phyloP scores from a whole-genome alignment of 2,113 vertebrate genomes.

The Geococcyx californianus region DNA sequence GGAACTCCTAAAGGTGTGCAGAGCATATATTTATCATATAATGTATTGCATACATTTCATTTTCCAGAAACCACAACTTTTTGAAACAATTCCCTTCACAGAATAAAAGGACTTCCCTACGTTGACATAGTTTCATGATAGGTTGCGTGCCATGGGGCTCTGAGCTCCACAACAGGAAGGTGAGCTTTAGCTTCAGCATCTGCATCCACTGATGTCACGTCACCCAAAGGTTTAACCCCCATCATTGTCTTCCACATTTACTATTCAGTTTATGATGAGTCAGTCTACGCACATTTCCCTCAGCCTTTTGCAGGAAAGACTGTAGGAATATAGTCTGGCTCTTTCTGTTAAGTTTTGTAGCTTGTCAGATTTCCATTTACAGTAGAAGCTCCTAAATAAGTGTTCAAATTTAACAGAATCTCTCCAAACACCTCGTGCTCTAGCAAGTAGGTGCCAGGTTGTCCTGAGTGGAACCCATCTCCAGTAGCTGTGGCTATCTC shows the following conservation, averaged over 20 bases:
- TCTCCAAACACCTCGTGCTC: background rate
- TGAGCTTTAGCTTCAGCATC: background rate
- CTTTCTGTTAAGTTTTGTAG: background rate
- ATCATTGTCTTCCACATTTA: background rate
- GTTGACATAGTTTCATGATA: background rate
- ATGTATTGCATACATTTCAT: background rate
- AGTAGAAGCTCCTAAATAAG: background rate
- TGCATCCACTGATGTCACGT: background rate
- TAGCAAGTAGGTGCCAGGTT: background rate
- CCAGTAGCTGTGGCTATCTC: background rate
- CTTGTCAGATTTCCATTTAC: background rate
- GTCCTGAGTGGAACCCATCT: background rate
- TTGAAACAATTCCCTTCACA: background rate
- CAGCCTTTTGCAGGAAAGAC: background rate
- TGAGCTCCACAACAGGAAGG: background rate
- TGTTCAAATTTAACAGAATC: background rate
- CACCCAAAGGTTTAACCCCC: background rate
- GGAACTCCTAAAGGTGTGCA: background rate
- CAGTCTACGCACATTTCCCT: background rate
- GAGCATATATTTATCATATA: background rate
- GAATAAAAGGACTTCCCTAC: background rate
- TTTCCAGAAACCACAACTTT: background rate
- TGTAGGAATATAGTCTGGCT: background rate
- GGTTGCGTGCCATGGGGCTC: background rate
- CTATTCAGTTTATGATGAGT: background rate